phyloP scores from a whole-genome alignment of 2,888 invertebrate species.

The Salpingus planirostris region DNA sequence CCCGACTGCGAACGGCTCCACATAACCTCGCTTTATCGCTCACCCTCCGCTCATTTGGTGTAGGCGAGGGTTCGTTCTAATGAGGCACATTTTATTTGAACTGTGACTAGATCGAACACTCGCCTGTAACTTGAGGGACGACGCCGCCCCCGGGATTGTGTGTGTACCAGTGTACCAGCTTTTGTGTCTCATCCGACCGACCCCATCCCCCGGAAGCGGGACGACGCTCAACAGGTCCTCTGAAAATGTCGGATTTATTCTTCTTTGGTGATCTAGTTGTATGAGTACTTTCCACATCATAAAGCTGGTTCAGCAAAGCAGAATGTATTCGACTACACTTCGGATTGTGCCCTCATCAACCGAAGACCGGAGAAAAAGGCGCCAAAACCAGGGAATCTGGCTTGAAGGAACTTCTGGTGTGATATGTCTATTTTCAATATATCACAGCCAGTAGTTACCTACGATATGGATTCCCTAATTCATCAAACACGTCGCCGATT shows the following conservation, averaged over 20 bases:
- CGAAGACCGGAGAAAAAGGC: constrained; percentile 1
- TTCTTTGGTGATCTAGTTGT: constrained; percentile 45
- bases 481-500: background rate
- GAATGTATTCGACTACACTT: constrained; percentile 38
- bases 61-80: constrained; percentile 38
- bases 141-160: too few species aligned
- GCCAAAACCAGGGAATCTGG: constrained; percentile 32
- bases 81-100: constrained; percentile 29
- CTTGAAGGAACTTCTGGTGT: constrained; percentile 45
- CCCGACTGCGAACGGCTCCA: background rate
- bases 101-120: constrained; percentile 43
- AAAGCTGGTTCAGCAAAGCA: constrained; percentile 45
- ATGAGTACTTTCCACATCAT: constrained; percentile 40
- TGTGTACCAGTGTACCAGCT: too few species aligned
- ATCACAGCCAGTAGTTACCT: constrained; percentile 46
- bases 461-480: constrained; percentile 36
- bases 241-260: constrained; percentile 36
- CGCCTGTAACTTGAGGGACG: constrained; percentile 36
- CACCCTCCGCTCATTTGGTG: too few species aligned
- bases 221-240: constrained; percentile 13
- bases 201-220: constrained; percentile 2
- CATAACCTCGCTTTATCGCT: constrained; percentile 18
- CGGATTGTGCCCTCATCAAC: constrained; percentile 14
- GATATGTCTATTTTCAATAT: constrained; percentile 39
- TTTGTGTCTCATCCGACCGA: constrained; percentile 1